A percentile compares a stretch with the other conserved stretches of the same genome.
Conservation (phyloP, 2,113 vertebrate genomes). For the Craseonycteris thonglongyai region DNA sequence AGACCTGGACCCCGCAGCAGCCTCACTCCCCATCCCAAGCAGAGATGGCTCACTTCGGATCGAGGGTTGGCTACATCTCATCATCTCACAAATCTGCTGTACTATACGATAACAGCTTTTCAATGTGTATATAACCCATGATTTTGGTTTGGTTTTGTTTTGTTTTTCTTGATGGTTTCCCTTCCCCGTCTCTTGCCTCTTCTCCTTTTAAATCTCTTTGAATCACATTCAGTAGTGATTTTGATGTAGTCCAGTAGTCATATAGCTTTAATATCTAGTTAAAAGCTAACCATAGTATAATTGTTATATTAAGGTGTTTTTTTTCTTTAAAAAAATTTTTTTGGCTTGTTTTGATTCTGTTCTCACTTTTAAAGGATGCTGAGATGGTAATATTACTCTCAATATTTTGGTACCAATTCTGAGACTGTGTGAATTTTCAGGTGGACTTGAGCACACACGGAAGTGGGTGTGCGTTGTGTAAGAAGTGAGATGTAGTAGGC, state of each 20-base stretch:
- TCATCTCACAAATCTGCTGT: constrained; percentile 99
- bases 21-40: constrained; percentile 76
- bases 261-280: constrained; percentile 79
- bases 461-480: constrained; percentile 68
- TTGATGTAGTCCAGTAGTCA: constrained; percentile 81
- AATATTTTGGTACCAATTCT: constrained; percentile 79
- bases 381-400: constrained; percentile 83
- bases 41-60: constrained; percentile 86
- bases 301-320: constrained; percentile 82
- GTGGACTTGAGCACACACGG: constrained; percentile 77
- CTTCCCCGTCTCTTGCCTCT: constrained; percentile 20
- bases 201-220: constrained; percentile 77
- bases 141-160: constrained; percentile 75
- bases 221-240: constrained; percentile 79
- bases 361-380: constrained; percentile 85
- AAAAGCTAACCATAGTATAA: constrained; percentile 81
- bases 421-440: constrained; percentile 74
- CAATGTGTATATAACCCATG: constrained; percentile 87
- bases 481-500: constrained; percentile 78
- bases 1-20: constrained; percentile 90
- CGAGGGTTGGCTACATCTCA: constrained; percentile 83
- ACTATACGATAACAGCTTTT: constrained; percentile 89
- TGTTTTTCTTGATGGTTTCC: constrained; percentile 82
- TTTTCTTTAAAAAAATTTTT: constrained; percentile 62
- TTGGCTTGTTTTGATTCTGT: constrained; percentile 74